Evolutionary conservation across 1,140 invertebrate genomes (phyloP).

Genomic region (Apis florea): DNA sequence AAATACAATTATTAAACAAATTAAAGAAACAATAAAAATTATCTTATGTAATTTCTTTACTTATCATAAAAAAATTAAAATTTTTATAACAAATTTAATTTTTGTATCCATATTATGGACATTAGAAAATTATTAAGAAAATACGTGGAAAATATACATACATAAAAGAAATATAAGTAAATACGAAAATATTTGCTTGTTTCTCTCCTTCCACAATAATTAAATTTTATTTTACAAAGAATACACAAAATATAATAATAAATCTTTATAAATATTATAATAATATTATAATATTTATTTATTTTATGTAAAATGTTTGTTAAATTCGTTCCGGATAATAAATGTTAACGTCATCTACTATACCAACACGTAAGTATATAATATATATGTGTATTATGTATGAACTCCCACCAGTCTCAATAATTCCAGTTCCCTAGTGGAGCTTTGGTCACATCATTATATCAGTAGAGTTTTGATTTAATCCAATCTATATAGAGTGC

Average conservation of each 20-base stretch:
- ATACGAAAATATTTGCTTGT: background rate
- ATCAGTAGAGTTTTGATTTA: conserved; percentile 17
- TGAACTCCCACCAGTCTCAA: conserved; percentile 45
- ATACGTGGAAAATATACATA: background rate
- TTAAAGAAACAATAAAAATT: no score
- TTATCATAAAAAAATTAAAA: no score
- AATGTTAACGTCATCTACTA: conserved; percentile 1
- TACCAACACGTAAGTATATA: background rate
- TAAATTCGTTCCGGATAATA: background rate
- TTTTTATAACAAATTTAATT: background rate
- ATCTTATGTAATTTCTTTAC: background rate
- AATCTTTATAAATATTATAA: background rate
- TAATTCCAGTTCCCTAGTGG: conserved; percentile 58
- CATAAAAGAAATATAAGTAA: background rate
- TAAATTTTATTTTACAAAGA: background rate
- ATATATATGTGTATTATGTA: conserved; percentile 24
- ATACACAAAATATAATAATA: background rate
- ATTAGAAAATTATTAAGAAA: background rate
- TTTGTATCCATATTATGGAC: background rate
- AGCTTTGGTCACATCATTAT: conserved; percentile 59
- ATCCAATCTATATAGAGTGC: conserved; percentile 4
- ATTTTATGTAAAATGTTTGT: no score
- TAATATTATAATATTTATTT: background rate
- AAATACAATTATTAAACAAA: no score
- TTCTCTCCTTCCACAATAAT: background rate